A percentile compares a stretch with the other conserved stretches of the same genome.
phyloP scores from a whole-genome alignment of 2,888 invertebrate genomes.

The Trissolcus brochymenae region DNA sequence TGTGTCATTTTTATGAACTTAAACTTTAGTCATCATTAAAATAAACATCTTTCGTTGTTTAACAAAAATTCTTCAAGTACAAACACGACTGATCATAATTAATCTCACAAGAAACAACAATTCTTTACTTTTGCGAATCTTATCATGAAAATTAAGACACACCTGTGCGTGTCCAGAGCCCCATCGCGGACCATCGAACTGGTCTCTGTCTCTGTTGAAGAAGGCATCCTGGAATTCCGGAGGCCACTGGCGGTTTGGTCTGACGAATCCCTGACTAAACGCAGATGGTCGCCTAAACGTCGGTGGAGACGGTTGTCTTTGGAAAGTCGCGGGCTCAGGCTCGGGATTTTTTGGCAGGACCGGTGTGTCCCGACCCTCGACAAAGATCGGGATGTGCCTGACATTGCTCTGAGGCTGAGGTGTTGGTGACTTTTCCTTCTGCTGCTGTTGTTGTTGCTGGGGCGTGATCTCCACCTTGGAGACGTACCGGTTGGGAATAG shows the following conservation, averaged over 20 bases:
- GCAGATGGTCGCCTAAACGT: constrained; percentile 73
- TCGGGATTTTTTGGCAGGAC: constrained; percentile 82
- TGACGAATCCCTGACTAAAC: constrained; percentile 76
- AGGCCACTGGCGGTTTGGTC: constrained; percentile 73
- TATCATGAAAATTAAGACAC: neutral
- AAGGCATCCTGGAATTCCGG: constrained; percentile 77
- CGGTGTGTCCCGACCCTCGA: constrained; percentile 90
- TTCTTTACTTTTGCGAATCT: neutral
- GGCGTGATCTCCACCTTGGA: constrained; percentile 71
- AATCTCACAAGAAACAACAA: too few species aligned
- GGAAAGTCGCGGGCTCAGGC: constrained; percentile 62
- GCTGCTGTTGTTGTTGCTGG: constrained; percentile 61
- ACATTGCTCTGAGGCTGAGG: constrained; percentile 78
- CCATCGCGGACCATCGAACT: constrained; percentile 44
- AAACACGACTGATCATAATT: too few species aligned
- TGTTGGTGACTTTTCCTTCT: constrained; percentile 66
- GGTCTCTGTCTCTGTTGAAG: constrained; percentile 72
- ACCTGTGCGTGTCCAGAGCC: constrained; percentile 21
- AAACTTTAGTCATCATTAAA: too few species aligned
- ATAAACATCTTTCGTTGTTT: too few species aligned
- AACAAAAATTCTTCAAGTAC: too few species aligned
- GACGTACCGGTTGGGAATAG: constrained; percentile 62
- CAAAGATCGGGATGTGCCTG: constrained; percentile 91
- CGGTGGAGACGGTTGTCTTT: constrained; percentile 66
- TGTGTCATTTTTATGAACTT: too few species aligned